A percentile compares a stretch with the other conserved stretches of the same genome.
These are phyloP conservation scores for Drosophila rellima DNA, from an alignment of 2,888 invertebrate species.

Conservation along the genomic window DNA sequence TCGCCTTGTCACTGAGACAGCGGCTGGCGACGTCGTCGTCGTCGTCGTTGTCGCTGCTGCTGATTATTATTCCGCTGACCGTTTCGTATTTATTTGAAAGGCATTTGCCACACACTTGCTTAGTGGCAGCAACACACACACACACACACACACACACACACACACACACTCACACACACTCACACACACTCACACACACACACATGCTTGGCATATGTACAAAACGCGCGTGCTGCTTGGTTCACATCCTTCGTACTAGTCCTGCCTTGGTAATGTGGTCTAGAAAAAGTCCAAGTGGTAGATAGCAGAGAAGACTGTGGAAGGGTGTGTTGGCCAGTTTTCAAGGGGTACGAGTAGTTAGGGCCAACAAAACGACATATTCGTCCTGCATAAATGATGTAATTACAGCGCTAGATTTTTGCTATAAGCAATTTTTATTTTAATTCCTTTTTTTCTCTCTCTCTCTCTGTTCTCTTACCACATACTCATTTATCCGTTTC, in stretches of 20 bases:
- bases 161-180: conserved; percentile 16
- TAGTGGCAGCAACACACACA: conserved; percentile 46
- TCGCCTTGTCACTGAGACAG: conserved; percentile 63
- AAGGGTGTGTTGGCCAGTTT: background rate
- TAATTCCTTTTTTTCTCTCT: conserved; percentile 65
- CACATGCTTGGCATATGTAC: conserved; percentile 48
- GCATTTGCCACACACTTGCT: conserved; percentile 71
- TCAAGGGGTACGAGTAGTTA: conserved; percentile 29
- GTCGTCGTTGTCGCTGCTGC: conserved; percentile 41
- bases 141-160: conserved; percentile 29
- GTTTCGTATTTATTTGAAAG: conserved; percentile 81
- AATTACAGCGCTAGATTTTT: conserved; percentile 82
- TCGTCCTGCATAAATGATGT: conserved; percentile 84
- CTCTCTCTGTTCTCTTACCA: conserved; percentile 12
- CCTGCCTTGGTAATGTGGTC: conserved; percentile 14
- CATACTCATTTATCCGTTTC: conserved; percentile 52
- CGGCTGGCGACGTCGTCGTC: conserved; percentile 31
- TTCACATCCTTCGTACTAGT: conserved; percentile 39
- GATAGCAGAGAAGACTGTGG: background rate
- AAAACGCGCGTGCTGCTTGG: conserved; percentile 38
- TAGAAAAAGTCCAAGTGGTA: background rate
- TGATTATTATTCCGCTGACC: conserved; percentile 82
- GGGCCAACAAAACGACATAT: conserved; percentile 79
- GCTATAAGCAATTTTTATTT: conserved; percentile 80
- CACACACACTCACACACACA: conserved; percentile 38